A percentile compares a stretch with the other conserved stretches of the same genome.
Conservation (phyloP, 2,113 vertebrate genomes). For the Haemorhous mexicanus region DNA sequence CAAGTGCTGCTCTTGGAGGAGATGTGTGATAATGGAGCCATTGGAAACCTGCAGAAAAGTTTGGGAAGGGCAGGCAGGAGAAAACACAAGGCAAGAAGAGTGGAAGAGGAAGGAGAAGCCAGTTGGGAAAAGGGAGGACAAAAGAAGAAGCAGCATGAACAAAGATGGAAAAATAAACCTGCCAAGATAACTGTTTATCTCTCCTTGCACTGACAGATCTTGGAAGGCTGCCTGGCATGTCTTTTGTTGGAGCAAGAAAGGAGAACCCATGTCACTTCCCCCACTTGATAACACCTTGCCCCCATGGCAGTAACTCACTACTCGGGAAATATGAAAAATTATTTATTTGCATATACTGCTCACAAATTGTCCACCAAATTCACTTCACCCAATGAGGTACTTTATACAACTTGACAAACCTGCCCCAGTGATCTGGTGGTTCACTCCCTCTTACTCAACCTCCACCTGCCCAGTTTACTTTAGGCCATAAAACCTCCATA, state of each 20-base stretch:
- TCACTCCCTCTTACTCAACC: neutral
- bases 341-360: neutral
- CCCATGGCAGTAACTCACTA: neutral
- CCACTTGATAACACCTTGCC: neutral
- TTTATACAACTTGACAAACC: neutral
- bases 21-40: neutral
- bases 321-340: neutral
- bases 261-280: neutral
- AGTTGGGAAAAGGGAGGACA: neutral
- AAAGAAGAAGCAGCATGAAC: neutral
- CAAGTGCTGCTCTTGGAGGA: neutral
- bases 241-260: neutral
- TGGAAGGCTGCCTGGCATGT: slow-evolving; percentile 22
- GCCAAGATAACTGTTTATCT: neutral
- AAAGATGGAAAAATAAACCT: neutral
- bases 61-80: neutral
- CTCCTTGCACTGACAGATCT: neutral
- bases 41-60: neutral
- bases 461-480: neutral
- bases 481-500: neutral
- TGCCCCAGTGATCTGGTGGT: fast-evolving
- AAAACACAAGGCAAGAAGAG: neutral
- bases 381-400: fast-evolving
- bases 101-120: neutral
- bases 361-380: neutral